A percentile compares a stretch with the other conserved stretches of the same genome.
Evolutionary conservation across 1,140 invertebrate species (phyloP).

Genomic region (Popillia japonica): DNA sequence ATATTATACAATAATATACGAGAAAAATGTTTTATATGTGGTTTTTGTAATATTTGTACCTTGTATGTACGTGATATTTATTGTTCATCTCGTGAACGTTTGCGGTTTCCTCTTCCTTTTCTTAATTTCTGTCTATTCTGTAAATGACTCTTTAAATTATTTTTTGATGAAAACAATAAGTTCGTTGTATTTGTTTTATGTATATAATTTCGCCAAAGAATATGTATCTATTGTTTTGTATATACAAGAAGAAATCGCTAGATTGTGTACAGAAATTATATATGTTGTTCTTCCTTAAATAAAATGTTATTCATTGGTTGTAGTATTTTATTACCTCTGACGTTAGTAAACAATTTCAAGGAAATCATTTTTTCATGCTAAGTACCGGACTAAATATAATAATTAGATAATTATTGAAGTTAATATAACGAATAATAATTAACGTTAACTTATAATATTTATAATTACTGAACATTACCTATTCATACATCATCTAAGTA

Average conservation of each 20-base stretch:
- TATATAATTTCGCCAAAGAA: conserved; percentile 61
- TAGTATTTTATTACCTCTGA: neutral
- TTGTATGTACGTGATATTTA: conserved; percentile 48
- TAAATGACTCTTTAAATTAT: conserved; percentile 27
- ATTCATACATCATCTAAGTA: too few relatives aligned
- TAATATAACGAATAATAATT: too few relatives aligned
- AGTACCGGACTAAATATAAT: too few relatives aligned
- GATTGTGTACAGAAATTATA: conserved; percentile 61
- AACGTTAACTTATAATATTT: too few relatives aligned
- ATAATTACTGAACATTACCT: too few relatives aligned
- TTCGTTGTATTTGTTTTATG: conserved; percentile 46
- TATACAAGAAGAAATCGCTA: conserved; percentile 50
- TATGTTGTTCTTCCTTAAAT: conserved; percentile 60
- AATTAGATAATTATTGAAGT: too few relatives aligned
- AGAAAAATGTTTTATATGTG: conserved; percentile 44
- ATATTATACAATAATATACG: conserved; percentile 30
- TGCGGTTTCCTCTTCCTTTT: conserved; percentile 16
- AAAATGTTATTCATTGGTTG: conserved; percentile 43
- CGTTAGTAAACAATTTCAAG: too few relatives aligned
- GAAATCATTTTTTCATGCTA: too few relatives aligned
- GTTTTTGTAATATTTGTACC: conserved; percentile 53
- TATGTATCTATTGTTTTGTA: conserved; percentile 57
- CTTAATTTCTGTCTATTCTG: neutral
- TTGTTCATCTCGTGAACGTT: conserved; percentile 35
- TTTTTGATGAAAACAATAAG: conserved; percentile 12